Base-by-base conservation (phyloP, 1,140 invertebrate genomes). In the Rhyacophila brunnea region DNA sequence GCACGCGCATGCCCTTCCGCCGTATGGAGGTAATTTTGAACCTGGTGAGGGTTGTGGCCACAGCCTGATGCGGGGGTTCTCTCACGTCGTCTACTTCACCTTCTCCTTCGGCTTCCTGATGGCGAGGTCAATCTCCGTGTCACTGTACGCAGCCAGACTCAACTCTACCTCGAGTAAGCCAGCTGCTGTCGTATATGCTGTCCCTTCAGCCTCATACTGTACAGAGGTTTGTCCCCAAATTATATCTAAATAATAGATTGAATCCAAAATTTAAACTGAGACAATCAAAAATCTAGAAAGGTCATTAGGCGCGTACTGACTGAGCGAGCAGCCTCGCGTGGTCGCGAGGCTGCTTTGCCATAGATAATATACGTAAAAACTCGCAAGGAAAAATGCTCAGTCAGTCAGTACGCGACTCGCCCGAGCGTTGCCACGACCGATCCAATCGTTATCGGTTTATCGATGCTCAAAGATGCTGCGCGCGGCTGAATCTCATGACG, bases 21-120 rank as follows among this genome's bases (percentile, higher is more conserved):
- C 34, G 6, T 35, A 6, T 6, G 6, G 6, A 35, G n/a, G n/a
- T 6, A 13, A n/a, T n/a, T 15, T n/a, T 40, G 11, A n/a, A 5
- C 11, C 11, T 40, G 4, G 38, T 5, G 4, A 40, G 11, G 38
- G 15, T 40, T 45, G 18, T 15, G n/a, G 15, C 5, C 5, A 11
- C 43, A 45, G 43, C 4, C 43, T 15, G 10, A 10, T 45, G 18
- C 10, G 43, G 13, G 43, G 43, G 17, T 19, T 17, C 15, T 45
- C 43, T 6, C 13, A 83, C 44, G 77, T 77, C 4, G 58, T 81
- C 0, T 89, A 88, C 61, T 88, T 87, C 58, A 78, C 84, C 56
- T 87, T 83, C 64, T 88, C 87, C 0, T 81, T 90, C 62, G 71
- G 82, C 6, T 87, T 84, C 66, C 68, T 89, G 6, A 69, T 90